A percentile compares a stretch with the other conserved stretches of the same genome.
These are phyloP conservation scores for Serilophus lunatus DNA, from an alignment of 2,113 vertebrate genomes.

Conservation along the genomic window DNA sequence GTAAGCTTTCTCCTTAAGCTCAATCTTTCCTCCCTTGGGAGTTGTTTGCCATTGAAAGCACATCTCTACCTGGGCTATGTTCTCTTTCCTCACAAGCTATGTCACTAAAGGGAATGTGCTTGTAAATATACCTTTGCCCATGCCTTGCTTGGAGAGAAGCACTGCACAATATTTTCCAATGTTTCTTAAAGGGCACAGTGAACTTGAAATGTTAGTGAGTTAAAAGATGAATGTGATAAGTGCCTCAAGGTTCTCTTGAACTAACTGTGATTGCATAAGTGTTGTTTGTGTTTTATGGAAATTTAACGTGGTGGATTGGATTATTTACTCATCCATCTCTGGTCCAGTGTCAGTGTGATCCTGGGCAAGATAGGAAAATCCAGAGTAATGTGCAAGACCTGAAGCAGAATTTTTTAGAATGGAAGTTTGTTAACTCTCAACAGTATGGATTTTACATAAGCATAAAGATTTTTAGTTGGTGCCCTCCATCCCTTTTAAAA, in stretches of 20 bases:
- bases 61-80: not conserved
- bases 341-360: not conserved
- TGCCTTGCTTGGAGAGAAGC: not conserved
- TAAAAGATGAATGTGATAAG: constrained; percentile 31
- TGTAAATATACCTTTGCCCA: not conserved
- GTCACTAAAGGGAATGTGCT: not conserved
- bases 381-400: not conserved
- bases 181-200: constrained; percentile 4
- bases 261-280: not conserved
- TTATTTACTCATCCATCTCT: not conserved
- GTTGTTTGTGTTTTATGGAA: constrained; percentile 7
- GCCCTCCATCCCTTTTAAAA: not conserved
- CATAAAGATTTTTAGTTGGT: not conserved
- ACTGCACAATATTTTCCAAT: not conserved
- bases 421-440: not conserved
- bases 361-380: not conserved
- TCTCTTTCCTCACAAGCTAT: not conserved
- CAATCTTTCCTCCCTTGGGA: not conserved
- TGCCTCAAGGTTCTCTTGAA: constrained; percentile 3
- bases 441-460: not conserved
- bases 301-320: not conserved
- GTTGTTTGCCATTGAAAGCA: not conserved
- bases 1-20: not conserved
- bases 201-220: constrained; percentile 26
- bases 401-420: not conserved